Conservation (phyloP, 2,113 vertebrate genomes). For the Atherinomorus stipes region DNA sequence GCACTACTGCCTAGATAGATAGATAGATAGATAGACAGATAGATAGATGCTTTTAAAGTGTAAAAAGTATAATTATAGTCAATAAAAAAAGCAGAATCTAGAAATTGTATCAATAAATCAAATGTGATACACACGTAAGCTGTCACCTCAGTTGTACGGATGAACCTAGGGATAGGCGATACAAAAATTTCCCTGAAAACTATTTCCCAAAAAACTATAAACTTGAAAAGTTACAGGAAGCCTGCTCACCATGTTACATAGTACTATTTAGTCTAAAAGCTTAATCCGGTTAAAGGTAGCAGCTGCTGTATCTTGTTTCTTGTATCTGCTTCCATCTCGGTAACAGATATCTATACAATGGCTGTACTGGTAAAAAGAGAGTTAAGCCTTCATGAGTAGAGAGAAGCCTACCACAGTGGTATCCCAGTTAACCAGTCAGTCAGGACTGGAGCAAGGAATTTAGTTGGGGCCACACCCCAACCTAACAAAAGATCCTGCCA, state of each 20-base stretch:
- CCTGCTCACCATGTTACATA: not conserved
- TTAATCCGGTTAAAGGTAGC: not conserved
- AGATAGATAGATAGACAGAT: no score
- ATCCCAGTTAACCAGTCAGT: not conserved
- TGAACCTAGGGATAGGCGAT: no score
- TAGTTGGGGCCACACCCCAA: slow-evolving; percentile 4
- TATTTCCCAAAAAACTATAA: not conserved
- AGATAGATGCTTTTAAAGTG: no score
- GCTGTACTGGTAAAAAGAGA: not conserved
- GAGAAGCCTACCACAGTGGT: not conserved
- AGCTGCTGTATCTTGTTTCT: not conserved
- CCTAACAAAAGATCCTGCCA: not conserved
- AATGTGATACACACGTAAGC: no score
- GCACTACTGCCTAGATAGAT: no score
- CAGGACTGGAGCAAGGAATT: not conserved
- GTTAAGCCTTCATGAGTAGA: not conserved
- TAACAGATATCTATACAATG: not conserved
- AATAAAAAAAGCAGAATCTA: no score
- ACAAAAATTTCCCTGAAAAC: no score
- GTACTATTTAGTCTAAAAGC: not conserved
- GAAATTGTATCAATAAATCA: no score
- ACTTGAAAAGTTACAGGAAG: not conserved
- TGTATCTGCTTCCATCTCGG: not conserved
- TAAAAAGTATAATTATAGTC: no score
- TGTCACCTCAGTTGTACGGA: no score